Evolutionary conservation across 2,888 invertebrate species (phyloP).

Genomic region (Drosophila greeni): DNA sequence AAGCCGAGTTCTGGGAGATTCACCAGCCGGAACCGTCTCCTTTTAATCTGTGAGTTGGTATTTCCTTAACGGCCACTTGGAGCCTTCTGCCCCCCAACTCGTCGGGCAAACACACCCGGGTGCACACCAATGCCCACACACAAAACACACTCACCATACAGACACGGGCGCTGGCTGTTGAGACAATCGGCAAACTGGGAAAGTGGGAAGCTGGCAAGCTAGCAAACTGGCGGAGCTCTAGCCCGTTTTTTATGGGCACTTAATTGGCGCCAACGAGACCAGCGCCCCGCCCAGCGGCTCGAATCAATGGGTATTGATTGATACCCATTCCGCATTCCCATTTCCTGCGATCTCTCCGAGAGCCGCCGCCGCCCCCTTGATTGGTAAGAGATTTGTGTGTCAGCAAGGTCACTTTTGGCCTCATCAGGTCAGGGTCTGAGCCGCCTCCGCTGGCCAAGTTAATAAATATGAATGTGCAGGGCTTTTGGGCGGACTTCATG

Average conservation of each 20-base stretch:
- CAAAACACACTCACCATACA: conserved; percentile 1
- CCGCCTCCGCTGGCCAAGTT: conserved; percentile 42
- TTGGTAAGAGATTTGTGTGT: conserved; percentile 54
- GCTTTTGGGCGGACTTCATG: conserved; percentile 15
- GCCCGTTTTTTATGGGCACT: conserved; percentile 63
- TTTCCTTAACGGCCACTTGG: conserved; percentile 56
- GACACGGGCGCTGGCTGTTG: conserved; percentile 16
- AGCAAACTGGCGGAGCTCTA: conserved; percentile 27
- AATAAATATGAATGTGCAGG: conserved; percentile 59
- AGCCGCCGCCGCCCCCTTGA: conserved; percentile 45
- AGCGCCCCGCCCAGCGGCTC: conserved; percentile 51
- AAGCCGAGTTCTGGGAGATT: background rate
- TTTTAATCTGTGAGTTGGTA: conserved; percentile 11
- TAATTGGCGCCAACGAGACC: conserved; percentile 66
- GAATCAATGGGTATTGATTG: conserved; percentile 62
- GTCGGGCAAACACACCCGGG: conserved; percentile 2
- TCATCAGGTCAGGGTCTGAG: conserved; percentile 33
- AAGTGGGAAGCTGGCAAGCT: conserved; percentile 31
- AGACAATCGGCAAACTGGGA: conserved; percentile 52
- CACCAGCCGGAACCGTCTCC: background rate
- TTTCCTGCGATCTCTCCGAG: background rate
- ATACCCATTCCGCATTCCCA: conserved; percentile 44
- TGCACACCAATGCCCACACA: conserved; percentile 8
- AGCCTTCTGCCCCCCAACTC: conserved; percentile 8
- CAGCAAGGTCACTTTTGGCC: conserved; percentile 54